A percentile compares a stretch with the other conserved stretches of the same genome.
Conservation (phyloP, 2,797 vertebrate species). For the Danio jaintianensis region DNA sequence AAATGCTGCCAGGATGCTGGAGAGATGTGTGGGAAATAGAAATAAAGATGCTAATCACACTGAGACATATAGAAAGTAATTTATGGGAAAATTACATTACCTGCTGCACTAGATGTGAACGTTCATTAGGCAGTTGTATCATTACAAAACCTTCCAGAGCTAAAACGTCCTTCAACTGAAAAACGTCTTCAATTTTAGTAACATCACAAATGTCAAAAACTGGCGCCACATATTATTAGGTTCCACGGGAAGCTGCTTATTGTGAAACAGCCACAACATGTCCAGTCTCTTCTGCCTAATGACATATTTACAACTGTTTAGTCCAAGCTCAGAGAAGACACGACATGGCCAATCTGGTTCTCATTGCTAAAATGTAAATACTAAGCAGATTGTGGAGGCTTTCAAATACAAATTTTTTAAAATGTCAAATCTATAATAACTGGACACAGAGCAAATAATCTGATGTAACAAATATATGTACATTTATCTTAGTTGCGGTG, state of each 20-base stretch:
- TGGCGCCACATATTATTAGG: background rate
- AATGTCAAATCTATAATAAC: background rate
- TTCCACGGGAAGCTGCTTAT: conserved; percentile 41
- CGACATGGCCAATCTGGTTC: conserved; percentile 36
- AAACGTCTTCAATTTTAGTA: background rate
- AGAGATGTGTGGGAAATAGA: background rate
- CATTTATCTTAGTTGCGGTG: background rate
- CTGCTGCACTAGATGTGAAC: background rate
- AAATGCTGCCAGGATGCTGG: conserved; percentile 1
- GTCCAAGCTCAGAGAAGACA: conserved; percentile 31
- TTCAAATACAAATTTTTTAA: conserved; percentile 45
- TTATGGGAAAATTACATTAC: background rate
- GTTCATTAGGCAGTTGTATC: background rate
- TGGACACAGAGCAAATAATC: background rate
- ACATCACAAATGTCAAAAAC: background rate
- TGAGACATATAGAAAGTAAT: background rate
- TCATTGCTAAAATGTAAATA: conserved; percentile 42
- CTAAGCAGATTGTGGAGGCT: conserved; percentile 39
- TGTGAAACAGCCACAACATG: conserved; percentile 16
- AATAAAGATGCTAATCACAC: conserved; percentile 1
- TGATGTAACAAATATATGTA: background rate
- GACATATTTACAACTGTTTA: conserved; percentile 60
- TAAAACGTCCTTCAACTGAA: background rate
- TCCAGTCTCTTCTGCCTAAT: background rate
- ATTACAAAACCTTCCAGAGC: background rate